Conservation (phyloP, 1,140 invertebrate genomes). For the Penaeus indicus region DNA sequence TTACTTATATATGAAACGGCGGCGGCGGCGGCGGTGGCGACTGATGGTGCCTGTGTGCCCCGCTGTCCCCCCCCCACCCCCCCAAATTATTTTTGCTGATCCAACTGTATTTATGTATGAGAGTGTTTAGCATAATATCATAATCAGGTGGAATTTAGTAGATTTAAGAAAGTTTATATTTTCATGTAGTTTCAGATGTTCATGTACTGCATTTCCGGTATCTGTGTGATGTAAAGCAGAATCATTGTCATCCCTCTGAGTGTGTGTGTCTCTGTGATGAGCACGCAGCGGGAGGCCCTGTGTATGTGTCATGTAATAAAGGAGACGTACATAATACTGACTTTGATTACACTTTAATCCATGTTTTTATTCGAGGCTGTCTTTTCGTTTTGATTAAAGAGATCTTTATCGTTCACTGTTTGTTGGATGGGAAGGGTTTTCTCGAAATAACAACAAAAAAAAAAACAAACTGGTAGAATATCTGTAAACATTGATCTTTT, state of each 20-base stretch:
- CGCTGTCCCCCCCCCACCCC: background rate
- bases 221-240: constrained; percentile 36
- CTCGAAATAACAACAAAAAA: too few species aligned
- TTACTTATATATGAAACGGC: background rate
- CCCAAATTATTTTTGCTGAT: constrained; percentile 26
- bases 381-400: background rate
- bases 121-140: constrained; percentile 26
- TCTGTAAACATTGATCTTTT: too few species aligned
- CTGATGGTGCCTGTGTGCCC: background rate
- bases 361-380: background rate
- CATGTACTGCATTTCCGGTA: constrained; percentile 39
- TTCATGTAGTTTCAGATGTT: constrained; percentile 50
- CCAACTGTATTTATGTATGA: constrained; percentile 45
- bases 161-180: constrained; percentile 34
- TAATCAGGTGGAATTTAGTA: constrained; percentile 41
- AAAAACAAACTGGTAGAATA: too few species aligned
- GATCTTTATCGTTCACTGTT: too few species aligned
- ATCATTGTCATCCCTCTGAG: background rate
- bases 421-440: too few species aligned
- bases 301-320: constrained; percentile 47
- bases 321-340: constrained; percentile 9
- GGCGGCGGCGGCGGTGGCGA: constrained; percentile 26
- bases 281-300: background rate
- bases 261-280: background rate
- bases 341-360: background rate